A percentile compares a stretch with the other conserved stretches of the same genome.
Conservation (phyloP, 2,797 vertebrate genomes). For the Rhinatrema bivittatum region DNA sequence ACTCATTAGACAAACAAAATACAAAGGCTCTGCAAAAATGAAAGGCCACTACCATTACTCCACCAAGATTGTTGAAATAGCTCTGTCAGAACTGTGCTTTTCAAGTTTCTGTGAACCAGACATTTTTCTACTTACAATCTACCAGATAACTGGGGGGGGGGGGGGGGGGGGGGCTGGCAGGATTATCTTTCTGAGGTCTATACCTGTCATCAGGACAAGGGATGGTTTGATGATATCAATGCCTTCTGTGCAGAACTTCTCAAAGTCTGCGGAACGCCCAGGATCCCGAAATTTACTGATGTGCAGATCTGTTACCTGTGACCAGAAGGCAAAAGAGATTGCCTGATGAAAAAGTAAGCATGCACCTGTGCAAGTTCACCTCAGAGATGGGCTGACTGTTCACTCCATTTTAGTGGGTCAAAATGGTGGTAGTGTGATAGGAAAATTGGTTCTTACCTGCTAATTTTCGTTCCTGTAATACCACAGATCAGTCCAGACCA, state of each 20-base stretch:
- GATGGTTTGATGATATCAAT: constrained; percentile 77
- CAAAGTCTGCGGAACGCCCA: constrained; percentile 74
- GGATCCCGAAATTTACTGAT: constrained; percentile 86
- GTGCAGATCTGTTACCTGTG: constrained; percentile 93
- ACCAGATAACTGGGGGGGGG: not conserved
- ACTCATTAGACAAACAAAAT: too few relatives aligned
- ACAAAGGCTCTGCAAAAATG: too few relatives aligned
- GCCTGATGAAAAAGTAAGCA: not conserved
- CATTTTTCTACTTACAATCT: too few relatives aligned
- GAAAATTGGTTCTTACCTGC: too few relatives aligned
- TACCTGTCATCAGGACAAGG: constrained; percentile 90
- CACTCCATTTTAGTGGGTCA: too few relatives aligned
- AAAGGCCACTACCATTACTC: too few relatives aligned
- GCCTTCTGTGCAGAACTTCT: constrained; percentile 87
- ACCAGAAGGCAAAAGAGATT: constrained; percentile 16
- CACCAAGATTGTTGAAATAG: too few relatives aligned
- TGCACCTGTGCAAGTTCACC: not conserved
- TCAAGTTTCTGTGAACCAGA: too few relatives aligned
- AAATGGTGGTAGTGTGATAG: too few relatives aligned
- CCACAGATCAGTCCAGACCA: too few relatives aligned
- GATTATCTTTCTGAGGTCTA: not conserved
- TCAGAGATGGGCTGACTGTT: not conserved
- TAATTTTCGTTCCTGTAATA: too few relatives aligned
- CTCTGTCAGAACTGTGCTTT: too few relatives aligned
- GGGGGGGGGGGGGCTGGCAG: not conserved